Conservation (phyloP, 2,113 vertebrate species). For the Micromys minutus region DNA sequence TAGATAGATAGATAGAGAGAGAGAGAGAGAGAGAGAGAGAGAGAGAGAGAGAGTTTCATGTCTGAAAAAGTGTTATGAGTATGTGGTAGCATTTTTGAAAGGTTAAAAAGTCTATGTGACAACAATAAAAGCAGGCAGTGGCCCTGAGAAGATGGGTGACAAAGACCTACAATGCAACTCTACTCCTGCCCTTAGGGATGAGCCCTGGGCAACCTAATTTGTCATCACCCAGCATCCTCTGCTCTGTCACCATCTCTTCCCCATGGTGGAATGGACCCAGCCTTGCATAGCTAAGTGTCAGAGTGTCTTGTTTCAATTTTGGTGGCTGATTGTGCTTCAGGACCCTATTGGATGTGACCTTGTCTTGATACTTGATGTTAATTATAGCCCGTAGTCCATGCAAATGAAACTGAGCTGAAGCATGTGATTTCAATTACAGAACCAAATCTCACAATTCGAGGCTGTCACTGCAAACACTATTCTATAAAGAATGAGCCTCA, state of each 20-base stretch:
- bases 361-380: constrained; percentile 71
- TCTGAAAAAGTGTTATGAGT: neutral
- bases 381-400: constrained; percentile 72
- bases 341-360: constrained; percentile 66
- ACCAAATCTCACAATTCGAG: constrained; percentile 54
- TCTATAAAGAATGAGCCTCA: constrained; percentile 12
- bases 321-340: constrained; percentile 35
- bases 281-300: constrained; percentile 29
- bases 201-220: neutral
- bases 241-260: neutral
- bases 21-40: no score
- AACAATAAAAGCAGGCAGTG: neutral
- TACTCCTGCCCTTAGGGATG: neutral
- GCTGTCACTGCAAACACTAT: constrained; percentile 40
- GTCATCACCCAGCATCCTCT: neutral
- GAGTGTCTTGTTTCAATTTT: constrained; percentile 63
- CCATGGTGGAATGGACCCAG: accelerated
- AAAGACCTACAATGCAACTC: neutral
- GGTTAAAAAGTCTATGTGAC: neutral
- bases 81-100: neutral
- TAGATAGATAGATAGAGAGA: no score
- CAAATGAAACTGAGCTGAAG: constrained; percentile 73
- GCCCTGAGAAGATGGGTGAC: neutral
- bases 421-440: constrained; percentile 72
- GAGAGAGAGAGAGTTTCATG: neutral